Base-by-base conservation (phyloP, 2,797 vertebrate genomes). In the Megalops cyprinoides region DNA sequence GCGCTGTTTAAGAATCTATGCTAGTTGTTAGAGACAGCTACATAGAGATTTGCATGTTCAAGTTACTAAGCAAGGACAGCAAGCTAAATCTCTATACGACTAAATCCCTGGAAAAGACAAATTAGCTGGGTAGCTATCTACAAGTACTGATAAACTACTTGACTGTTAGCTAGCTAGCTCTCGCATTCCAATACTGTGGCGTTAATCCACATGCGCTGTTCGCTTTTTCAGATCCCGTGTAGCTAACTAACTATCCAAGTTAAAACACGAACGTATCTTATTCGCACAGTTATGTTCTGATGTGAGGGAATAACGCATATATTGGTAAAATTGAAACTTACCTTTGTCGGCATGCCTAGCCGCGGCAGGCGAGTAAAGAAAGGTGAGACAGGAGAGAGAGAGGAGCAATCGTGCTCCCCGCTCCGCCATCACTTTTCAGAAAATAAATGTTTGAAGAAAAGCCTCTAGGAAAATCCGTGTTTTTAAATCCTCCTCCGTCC, bases 381-480 rank as follows among this genome's bases (percentile, higher is more conserved):
- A 93, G 93, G 92, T 93, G 94, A 95, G 92, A 87, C 93, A 94
- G 89, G 94, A 92, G 87, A 95, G 91, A 92, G 92, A 92, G 94
- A 95, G 93, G 92, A 94, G 94, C 91, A 85, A 88, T 91, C 91
- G 91, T 88, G 94, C 94, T 94, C 93, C 94, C 91, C 94, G 94
- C 95, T 94, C 94, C 90, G 95, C 95, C 95, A 95, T 95, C 94
- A 93, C 95, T 95, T 94, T 93, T 90, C 91, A 92, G 49, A 91
- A 56, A 87, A 90, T 75, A 85, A 93, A 93, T 91, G 82, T 91
- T 91, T 92, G 90, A 90, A 90, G 90, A 82, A 87, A 87, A 91
- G 92, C 86, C 91, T 86, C 74, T 84, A 85, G 86, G 84, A 79
- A 88, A 49, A 84, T 84, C 84, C 80, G 83, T 88, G 88, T 90